These are phyloP conservation scores for Orchesella cincta DNA, from an alignment of 1,140 invertebrate species.

Conservation along the genomic window DNA sequence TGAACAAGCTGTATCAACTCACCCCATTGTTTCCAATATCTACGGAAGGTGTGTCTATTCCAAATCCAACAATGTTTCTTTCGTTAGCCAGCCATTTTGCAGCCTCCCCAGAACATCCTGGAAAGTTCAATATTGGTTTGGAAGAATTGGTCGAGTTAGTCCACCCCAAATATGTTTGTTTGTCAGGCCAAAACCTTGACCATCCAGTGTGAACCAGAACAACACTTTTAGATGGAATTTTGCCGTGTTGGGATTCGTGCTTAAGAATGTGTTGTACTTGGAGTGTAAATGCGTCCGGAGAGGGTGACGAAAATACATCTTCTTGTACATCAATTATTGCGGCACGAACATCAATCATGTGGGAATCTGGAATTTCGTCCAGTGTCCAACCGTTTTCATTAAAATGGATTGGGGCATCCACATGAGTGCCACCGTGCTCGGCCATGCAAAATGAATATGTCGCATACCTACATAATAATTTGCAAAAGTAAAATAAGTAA, in stretches of 20 bases:
- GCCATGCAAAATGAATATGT: slow-evolving; percentile 48
- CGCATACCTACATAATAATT: slow-evolving; percentile 39
- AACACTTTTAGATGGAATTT: slow-evolving; percentile 55
- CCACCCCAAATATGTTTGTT: slow-evolving; percentile 41
- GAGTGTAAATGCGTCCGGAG: slow-evolving; percentile 35
- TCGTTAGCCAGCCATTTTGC: slow-evolving; percentile 64
- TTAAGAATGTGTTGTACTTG: slow-evolving; percentile 44
- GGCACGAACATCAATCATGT: slow-evolving; percentile 58
- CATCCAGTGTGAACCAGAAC: slow-evolving; percentile 64
- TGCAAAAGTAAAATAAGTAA: too few species aligned
- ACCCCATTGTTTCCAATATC: slow-evolving; percentile 60
- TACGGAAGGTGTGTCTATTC: slow-evolving; percentile 65
- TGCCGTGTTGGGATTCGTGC: slow-evolving; percentile 57
- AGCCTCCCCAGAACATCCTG: slow-evolving; percentile 56
- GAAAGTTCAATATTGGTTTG: slow-evolving; percentile 52
- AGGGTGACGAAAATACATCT: not conserved
- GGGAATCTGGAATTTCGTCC: slow-evolving; percentile 63
- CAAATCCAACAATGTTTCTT: slow-evolving; percentile 64
- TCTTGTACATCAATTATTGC: slow-evolving; percentile 41
- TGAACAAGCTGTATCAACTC: not conserved
- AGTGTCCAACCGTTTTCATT: slow-evolving; percentile 59
- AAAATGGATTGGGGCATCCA: slow-evolving; percentile 71
- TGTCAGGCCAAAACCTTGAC: slow-evolving; percentile 52
- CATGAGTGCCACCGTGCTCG: slow-evolving; percentile 65
- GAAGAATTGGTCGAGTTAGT: slow-evolving; percentile 32